Conservation (phyloP, 2,797 vertebrate genomes). For the Tenualosa ilisha region DNA sequence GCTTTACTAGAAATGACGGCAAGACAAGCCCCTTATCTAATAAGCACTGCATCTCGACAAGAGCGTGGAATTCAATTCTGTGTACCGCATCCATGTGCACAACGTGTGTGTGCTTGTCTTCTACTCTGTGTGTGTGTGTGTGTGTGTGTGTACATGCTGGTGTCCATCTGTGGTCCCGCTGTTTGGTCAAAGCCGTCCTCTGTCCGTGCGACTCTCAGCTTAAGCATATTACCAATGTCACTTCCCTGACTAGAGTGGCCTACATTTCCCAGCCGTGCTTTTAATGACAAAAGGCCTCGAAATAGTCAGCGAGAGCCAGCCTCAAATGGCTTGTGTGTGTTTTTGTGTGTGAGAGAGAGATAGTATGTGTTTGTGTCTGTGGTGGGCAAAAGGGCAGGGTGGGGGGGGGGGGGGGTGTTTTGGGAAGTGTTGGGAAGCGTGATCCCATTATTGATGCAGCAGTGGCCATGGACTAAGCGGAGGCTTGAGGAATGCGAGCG, state of each 20-base stretch:
- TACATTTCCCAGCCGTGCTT: conserved; percentile 5
- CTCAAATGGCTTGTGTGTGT: too few species aligned
- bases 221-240: neutral
- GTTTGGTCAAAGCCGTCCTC: conserved; percentile 11
- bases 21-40: conserved; percentile 55
- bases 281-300: neutral
- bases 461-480: conserved; percentile 9
- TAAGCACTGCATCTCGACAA: conserved; percentile 54
- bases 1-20: conserved; percentile 60
- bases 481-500: conserved; percentile 30
- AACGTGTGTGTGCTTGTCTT: neutral
- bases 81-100: conserved; percentile 36
- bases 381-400: too few species aligned
- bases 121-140: neutral
- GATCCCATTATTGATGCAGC: conserved; percentile 24
- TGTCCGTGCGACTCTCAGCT: neutral
- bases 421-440: conserved; percentile 11
- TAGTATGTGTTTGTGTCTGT: neutral
- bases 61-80: conserved; percentile 52
- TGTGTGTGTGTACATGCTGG: neutral
- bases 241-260: neutral
- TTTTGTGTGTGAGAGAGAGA: neutral
- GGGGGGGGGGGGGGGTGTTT: neutral
- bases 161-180: neutral
- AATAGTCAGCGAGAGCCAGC: neutral